These are phyloP conservation scores for Drosophila anomelani DNA, from an alignment of 2,888 invertebrate species.

Conservation along the genomic window DNA sequence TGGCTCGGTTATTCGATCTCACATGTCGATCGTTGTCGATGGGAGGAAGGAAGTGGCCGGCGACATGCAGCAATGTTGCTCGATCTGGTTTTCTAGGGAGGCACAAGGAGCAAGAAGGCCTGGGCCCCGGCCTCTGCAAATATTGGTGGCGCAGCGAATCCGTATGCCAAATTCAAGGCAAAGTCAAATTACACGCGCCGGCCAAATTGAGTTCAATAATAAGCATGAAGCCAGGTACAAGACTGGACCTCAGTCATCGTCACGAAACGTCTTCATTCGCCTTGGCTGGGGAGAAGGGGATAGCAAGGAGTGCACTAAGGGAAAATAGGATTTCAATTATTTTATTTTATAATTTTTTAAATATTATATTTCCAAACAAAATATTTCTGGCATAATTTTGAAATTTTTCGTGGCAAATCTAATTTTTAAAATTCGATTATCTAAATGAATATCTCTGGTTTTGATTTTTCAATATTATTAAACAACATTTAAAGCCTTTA, in stretches of 20 bases:
- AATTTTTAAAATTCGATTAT: background rate
- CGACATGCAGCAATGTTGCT: slow-evolving; percentile 60
- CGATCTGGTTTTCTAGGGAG: slow-evolving; percentile 41
- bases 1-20: slow-evolving; percentile 67
- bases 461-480: background rate
- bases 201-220: slow-evolving; percentile 81
- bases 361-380: too few relatives aligned
- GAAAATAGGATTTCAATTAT: background rate
- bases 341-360: background rate
- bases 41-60: slow-evolving; percentile 72
- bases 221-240: slow-evolving; percentile 71
- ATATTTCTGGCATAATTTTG: too few relatives aligned
- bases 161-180: slow-evolving; percentile 79
- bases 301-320: slow-evolving; percentile 9
- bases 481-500: too few relatives aligned
- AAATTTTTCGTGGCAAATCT: background rate
- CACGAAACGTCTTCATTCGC: slow-evolving; percentile 84
- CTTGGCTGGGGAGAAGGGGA: slow-evolving; percentile 46
- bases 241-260: slow-evolving; percentile 74
- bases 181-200: slow-evolving; percentile 76
- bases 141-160: slow-evolving; percentile 75
- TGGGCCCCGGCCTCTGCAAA: slow-evolving; percentile 50
- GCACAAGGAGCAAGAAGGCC: slow-evolving; percentile 7
- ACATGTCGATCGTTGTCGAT: slow-evolving; percentile 40
- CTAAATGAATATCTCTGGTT: background rate